A percentile compares a stretch with the other conserved stretches of the same genome.
phyloP scores from a whole-genome alignment of 2,113 vertebrate species.

The Octodon degus region DNA sequence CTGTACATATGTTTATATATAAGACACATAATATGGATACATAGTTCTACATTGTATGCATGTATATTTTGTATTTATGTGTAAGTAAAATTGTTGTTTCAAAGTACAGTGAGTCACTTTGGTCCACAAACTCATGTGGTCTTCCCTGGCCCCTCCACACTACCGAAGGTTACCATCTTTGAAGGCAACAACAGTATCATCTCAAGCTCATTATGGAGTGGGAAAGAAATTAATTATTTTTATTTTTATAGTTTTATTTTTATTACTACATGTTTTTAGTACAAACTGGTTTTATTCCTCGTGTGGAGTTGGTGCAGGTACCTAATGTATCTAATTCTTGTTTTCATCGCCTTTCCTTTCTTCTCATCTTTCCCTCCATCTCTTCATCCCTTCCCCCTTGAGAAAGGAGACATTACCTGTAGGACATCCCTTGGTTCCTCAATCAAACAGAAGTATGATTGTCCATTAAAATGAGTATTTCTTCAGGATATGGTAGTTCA shows the following conservation, averaged over 20 bases:
- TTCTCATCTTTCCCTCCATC: background rate
- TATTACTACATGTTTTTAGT: background rate
- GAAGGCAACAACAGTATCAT: background rate
- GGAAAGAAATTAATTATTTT: background rate
- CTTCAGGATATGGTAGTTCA: background rate
- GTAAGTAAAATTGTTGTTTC: background rate
- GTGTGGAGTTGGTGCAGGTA: background rate
- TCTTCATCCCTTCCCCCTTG: background rate
- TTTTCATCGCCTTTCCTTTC: background rate
- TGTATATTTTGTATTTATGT: background rate
- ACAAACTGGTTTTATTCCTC: background rate
- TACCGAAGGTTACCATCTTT: background rate
- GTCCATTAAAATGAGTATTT: background rate
- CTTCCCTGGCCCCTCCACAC: background rate
- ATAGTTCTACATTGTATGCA: background rate
- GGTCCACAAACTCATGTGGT: background rate
- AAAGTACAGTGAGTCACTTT: background rate
- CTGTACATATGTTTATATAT: background rate
- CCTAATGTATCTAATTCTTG: background rate
- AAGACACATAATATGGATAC: too few species aligned
- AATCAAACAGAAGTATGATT: background rate
- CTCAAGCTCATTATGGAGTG: background rate
- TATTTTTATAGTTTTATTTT: background rate
- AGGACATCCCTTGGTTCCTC: background rate
- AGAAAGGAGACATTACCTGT: background rate